Percentiles rank a stretch among this genome's conserved stretches.
Evolutionary conservation across 2,888 invertebrate species (phyloP).

Genomic region (Melieria omissa): DNA sequence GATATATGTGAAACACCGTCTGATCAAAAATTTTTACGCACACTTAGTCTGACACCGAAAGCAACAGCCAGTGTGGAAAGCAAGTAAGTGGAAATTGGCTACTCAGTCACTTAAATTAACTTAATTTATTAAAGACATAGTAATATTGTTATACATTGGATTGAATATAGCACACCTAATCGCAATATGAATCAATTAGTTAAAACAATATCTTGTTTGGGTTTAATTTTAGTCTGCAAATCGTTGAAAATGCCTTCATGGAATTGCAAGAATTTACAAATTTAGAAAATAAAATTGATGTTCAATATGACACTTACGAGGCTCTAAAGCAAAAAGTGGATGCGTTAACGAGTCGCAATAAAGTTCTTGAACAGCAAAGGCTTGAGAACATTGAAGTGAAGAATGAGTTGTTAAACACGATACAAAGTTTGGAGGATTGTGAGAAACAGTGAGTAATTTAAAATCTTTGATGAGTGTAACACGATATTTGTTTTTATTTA

Average conservation of each 20-base stretch:
- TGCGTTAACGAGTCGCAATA: conserved; percentile 44
- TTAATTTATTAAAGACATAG: neutral
- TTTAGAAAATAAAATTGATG: conserved; percentile 70
- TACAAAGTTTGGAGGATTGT: conserved; percentile 39
- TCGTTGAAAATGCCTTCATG: conserved; percentile 69
- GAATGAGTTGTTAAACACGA: conserved; percentile 36
- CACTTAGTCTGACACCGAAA: conserved; percentile 48
- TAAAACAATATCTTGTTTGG: neutral
- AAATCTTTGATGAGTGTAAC: too few species aligned
- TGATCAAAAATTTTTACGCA: conserved; percentile 3
- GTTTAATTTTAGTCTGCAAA: conserved; percentile 63
- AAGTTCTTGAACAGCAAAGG: conserved; percentile 48
- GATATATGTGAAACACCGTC: conserved; percentile 16
- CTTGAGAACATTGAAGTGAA: conserved; percentile 39
- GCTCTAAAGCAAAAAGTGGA: conserved; percentile 49
- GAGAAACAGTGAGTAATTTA: conserved; percentile 47
- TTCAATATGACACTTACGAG: conserved; percentile 51
- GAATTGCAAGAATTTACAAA: conserved; percentile 72
- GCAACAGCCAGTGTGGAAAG: conserved; percentile 22
- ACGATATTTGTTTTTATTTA: too few species aligned
- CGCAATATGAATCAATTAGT: neutral
- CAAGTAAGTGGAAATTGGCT: conserved; percentile 23
- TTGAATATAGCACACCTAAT: neutral
- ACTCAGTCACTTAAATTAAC: neutral
- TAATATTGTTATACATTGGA: neutral